Evolutionary conservation across 2,797 vertebrate genomes (phyloP).

Genomic region (Myotis daubentonii): DNA sequence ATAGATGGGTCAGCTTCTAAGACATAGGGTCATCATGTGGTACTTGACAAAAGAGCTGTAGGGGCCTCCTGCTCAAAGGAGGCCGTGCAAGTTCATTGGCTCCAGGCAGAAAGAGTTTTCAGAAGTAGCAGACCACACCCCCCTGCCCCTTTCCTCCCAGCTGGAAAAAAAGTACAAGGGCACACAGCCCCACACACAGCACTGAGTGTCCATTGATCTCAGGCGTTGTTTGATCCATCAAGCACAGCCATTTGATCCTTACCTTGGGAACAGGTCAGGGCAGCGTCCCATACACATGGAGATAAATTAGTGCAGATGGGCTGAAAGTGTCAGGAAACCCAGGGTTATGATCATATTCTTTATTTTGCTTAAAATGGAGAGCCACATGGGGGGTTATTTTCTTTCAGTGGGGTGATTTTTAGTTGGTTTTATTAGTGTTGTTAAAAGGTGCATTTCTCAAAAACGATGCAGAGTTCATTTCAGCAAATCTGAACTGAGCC

Average conservation of each 20-base stretch:
- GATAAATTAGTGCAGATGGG: background rate
- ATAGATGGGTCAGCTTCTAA: conserved; percentile 34
- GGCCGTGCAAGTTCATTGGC: background rate
- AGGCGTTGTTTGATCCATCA: conserved; percentile 21
- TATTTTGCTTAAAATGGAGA: background rate
- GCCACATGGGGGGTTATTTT: background rate
- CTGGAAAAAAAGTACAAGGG: background rate
- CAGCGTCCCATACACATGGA: background rate
- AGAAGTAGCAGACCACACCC: conserved; percentile 13
- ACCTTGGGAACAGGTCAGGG: background rate
- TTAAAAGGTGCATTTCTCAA: background rate
- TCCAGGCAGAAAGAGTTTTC: conserved; percentile 21
- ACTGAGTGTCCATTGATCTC: background rate
- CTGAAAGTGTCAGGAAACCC: background rate
- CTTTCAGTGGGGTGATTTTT: background rate
- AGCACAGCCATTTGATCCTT: conserved; percentile 21
- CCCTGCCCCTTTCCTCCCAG: background rate
- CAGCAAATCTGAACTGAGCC: background rate
- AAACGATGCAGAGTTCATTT: background rate
- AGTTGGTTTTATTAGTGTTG: background rate
- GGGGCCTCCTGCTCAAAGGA: conserved; percentile 57
- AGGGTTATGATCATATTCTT: background rate
- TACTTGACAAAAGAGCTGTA: conserved; percentile 57
- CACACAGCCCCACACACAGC: background rate
- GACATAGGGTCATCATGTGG: background rate